Evolutionary conservation across 1,140 invertebrate genomes (phyloP), one percentile per base, ranked within the genome.

Genomic region (Vollenhovia emeryi): DNA sequence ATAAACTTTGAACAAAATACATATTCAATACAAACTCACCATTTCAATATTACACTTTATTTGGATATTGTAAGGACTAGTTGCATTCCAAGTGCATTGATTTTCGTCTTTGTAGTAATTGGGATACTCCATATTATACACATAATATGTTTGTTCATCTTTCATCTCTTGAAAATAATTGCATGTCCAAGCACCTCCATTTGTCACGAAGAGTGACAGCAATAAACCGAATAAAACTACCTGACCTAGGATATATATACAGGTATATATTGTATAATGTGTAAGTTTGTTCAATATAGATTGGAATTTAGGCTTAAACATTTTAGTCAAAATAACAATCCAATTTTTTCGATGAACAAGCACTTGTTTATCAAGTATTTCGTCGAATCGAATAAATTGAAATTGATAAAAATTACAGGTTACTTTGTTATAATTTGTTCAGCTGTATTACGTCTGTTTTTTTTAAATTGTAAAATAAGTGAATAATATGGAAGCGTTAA

Each of bases 41-140:
- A 92, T 52, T 3, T 91, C 30, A 15, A 96, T 84, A 0, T 90
- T 85, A 66, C 96, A 96, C 3, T 91, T 92, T 3, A 95, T 15
- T 15, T 91, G 86, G 36, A 95, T 92, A 24, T 93, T 92, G 50
- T 95, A 95, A 3, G 93, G 91, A 82, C 95, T 96, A 3, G 6
- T 86, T 0, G 92, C 93, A 9, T 92, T 87, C 96, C 96, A 96
- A n/a, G 93, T 86, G 74, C 96, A 97, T 30, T 91, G 85, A 0
- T 91, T 85, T 2, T 92, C 87, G 2, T 86, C 85, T 0, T 24
- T 6, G 82, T 96, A 96, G 24, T 21, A 88, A 3, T 90, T n/a
- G 0, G 96, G 95, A 89, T 95, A 96, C 4, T 93, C 89, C 0
- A 92, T 91, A 85, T 94, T 96, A 74, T 92, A 93, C 0, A 96